Percentiles rank a stretch among this genome's conserved stretches.
These are phyloP conservation scores for Lysandra bellargus DNA, from an alignment of 2,888 invertebrate genomes.

Conservation along the genomic window DNA sequence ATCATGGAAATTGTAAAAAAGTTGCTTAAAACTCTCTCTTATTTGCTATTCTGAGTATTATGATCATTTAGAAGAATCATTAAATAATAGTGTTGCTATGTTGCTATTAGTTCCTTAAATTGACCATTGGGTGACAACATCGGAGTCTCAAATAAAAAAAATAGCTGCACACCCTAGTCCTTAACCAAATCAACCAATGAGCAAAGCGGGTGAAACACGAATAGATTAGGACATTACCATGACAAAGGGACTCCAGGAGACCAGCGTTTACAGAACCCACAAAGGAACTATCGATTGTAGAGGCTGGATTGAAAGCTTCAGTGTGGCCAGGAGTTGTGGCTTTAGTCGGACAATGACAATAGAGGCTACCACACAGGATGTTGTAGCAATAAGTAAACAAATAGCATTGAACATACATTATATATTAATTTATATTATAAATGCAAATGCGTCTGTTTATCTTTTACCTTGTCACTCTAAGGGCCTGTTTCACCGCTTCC, in stretches of 20 bases:
- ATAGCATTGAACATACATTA: neutral
- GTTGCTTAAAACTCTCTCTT: too few species aligned
- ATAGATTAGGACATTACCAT: slow-evolving; percentile 43
- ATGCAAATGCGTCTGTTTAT: neutral
- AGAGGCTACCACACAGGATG: neutral
- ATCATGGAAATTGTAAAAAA: too few species aligned
- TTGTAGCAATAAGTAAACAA: neutral
- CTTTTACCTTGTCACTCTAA: too few species aligned
- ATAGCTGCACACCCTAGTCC: neutral
- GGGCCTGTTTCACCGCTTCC: too few species aligned
- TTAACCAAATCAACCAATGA: neutral
- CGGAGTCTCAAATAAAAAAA: neutral
- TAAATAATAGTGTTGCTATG: too few species aligned
- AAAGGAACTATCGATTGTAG: slow-evolving; percentile 32
- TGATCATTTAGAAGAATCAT: too few species aligned
- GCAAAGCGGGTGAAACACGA: neutral
- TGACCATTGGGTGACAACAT: neutral
- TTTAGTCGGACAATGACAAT: neutral
- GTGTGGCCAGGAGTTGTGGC: neutral
- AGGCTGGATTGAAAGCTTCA: slow-evolving; percentile 21
- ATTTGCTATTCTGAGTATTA: too few species aligned
- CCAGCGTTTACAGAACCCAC: slow-evolving; percentile 42
- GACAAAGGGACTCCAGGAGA: slow-evolving; percentile 42
- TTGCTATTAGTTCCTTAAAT: too few species aligned
- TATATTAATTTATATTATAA: neutral